Base-by-base conservation (phyloP, 2,113 vertebrate genomes). In the Salvelinus sp. region DNA sequence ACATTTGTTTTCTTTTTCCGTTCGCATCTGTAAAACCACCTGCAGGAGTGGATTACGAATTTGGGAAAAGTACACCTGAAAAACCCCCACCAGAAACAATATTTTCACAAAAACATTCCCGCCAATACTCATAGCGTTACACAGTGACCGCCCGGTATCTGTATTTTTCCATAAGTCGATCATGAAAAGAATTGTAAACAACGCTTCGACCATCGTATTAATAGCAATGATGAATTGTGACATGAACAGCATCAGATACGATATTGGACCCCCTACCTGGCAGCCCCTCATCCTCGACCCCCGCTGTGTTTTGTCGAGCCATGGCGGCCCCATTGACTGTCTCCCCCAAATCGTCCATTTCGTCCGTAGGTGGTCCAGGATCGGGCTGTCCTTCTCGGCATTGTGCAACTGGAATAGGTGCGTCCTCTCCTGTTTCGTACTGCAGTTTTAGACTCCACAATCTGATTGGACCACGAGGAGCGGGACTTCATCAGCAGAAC, bases 351-450 rank as follows among this genome's bases (percentile, higher is more conserved):
- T 94, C 93, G 91, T 93, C 93, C 47, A 95, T 94, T 91, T 95
- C 50, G 50, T 92, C 94, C 92, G 94, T 94, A 93, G 94, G 90
- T 97, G 97, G 93, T 96, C 95, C 95, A 89, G 94, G 93, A 94
- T 94, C 93, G 94, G 94, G 93, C 94, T 92, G 90, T 95, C 96
- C 94, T 95, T 95, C 58, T 62, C 93, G 92, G 96, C 93, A 92
- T 95, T 97, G 92, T 97, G 96, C 95, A 95, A 95, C 94, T 96
- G 95, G 93, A 96, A 97, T 94, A 97, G 95, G 96, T 96, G 95
- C 94, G 93, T 97, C 96, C 97, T 97, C 95, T 95, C 95, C 94
- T 98, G 94, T 93, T 54, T 98, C 97, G 88, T 93, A 62, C 96
- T 96, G 95, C 96, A 95, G 96, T 95, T 96, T 96, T 94, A 96